These are phyloP conservation scores for Folsomia candida DNA, from an alignment of 2,888 invertebrate species.

Conservation along the genomic window DNA sequence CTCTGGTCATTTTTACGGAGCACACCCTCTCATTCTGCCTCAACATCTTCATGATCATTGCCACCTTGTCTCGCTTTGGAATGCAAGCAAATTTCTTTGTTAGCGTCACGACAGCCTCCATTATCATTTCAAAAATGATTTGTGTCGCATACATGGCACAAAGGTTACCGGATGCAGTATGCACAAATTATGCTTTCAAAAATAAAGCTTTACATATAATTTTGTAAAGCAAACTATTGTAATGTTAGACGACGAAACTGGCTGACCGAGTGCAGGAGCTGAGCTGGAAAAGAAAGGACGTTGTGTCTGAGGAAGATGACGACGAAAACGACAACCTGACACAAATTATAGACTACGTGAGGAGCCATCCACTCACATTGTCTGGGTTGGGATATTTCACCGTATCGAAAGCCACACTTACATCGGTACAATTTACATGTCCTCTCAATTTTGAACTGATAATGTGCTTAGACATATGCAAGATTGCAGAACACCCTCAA, in stretches of 20 bases:
- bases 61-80: constrained; percentile 18
- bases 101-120: not conserved
- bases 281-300: not conserved
- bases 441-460: no score
- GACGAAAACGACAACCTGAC: constrained; percentile 16
- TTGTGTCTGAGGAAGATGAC: constrained; percentile 7
- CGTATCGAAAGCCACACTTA: constrained; percentile 29
- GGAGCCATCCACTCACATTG: constrained; percentile 25
- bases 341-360: constrained; percentile 27
- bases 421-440: no score
- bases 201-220: not conserved
- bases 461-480: no score
- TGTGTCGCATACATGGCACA: constrained; percentile 30
- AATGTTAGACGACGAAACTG: constrained; percentile 16
- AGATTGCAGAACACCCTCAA: no score
- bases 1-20: constrained; percentile 26
- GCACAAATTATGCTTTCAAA: not conserved
- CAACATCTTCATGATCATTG: constrained; percentile 21
- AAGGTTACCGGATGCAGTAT: constrained; percentile 20
- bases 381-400: constrained; percentile 35
- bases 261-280: constrained; percentile 17
- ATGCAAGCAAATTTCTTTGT: not conserved
- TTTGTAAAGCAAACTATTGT: not conserved
- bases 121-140: constrained; percentile 25
- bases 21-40: constrained; percentile 23